Evolutionary conservation across 2,888 invertebrate species (phyloP).

Genomic region (Aphrophora alni): DNA sequence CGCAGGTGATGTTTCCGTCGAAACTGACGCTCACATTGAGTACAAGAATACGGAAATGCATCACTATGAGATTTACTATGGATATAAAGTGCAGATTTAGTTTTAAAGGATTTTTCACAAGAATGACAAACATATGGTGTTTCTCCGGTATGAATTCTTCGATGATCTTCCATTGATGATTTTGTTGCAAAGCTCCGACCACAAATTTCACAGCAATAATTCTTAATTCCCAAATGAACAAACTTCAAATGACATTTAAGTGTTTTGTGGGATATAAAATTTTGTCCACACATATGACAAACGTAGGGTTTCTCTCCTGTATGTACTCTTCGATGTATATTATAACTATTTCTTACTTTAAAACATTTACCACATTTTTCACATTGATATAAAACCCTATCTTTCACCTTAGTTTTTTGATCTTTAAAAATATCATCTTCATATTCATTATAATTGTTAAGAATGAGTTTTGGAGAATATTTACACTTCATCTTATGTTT

Average conservation of each 20-base stretch:
- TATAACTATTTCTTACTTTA: constrained; percentile 27
- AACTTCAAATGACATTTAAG: constrained; percentile 61
- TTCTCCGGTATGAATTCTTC: constrained; percentile 59
- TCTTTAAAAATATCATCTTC: not conserved
- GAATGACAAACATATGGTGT: constrained; percentile 58
- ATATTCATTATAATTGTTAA: not conserved
- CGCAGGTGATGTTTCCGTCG: constrained; percentile 52
- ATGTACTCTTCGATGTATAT: constrained; percentile 58
- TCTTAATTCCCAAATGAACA: constrained; percentile 58
- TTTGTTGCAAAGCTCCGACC: constrained; percentile 60
- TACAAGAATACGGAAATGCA: constrained; percentile 59
- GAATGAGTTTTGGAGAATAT: not conserved
- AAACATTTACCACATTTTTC: constrained; percentile 54
- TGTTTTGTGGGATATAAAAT: constrained; percentile 40
- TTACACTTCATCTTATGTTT: not conserved
- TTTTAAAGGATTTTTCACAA: constrained; percentile 59
- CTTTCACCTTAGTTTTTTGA: not conserved
- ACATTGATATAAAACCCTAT: constrained; percentile 49
- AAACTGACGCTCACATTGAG: constrained; percentile 61
- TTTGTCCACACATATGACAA: constrained; percentile 58
- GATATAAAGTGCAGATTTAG: constrained; percentile 58
- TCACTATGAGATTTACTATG: constrained; percentile 61
- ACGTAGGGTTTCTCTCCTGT: constrained; percentile 59
- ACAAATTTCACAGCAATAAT: constrained; percentile 61
- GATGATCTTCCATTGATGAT: constrained; percentile 59